phyloP scores from a whole-genome alignment of 2,797 vertebrate species.

The Hapalemur alaotrensis region DNA sequence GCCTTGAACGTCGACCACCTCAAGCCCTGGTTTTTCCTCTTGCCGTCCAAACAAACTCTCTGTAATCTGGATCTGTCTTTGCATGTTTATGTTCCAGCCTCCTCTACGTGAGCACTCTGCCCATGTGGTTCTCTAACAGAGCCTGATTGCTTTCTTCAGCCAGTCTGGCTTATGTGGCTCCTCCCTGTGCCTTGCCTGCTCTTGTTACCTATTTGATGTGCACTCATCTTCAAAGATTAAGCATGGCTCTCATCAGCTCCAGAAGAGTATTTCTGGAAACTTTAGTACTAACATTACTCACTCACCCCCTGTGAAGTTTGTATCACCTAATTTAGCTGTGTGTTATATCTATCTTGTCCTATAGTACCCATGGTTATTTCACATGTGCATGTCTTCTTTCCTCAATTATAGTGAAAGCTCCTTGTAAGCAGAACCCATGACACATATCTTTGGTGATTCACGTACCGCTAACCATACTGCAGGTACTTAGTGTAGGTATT shows the following conservation, averaged over 20 bases:
- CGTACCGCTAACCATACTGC: background rate
- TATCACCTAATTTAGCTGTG: background rate
- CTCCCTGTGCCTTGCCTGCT: background rate
- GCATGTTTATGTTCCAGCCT: background rate
- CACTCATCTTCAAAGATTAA: background rate
- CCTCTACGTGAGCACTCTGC: background rate
- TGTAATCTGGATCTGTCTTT: background rate
- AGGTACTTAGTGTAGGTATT: background rate
- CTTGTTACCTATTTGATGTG: background rate
- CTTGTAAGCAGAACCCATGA: background rate
- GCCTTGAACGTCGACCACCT: background rate
- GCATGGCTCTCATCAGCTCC: background rate
- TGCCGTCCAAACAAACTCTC: background rate
- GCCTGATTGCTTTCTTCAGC: background rate
- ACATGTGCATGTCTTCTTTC: background rate
- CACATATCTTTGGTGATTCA: background rate
- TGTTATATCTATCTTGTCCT: background rate
- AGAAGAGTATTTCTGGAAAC: background rate
- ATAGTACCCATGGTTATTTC: rapidly evolving
- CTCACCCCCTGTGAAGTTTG: background rate
- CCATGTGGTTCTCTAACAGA: background rate
- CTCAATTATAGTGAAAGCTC: background rate
- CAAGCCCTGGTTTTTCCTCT: background rate
- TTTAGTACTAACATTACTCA: background rate
- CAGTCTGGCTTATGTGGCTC: background rate